Percentiles rank a stretch among this genome's conserved stretches.
Conservation (phyloP, 2,888 invertebrate species). For the Hypercompe scribonia region DNA sequence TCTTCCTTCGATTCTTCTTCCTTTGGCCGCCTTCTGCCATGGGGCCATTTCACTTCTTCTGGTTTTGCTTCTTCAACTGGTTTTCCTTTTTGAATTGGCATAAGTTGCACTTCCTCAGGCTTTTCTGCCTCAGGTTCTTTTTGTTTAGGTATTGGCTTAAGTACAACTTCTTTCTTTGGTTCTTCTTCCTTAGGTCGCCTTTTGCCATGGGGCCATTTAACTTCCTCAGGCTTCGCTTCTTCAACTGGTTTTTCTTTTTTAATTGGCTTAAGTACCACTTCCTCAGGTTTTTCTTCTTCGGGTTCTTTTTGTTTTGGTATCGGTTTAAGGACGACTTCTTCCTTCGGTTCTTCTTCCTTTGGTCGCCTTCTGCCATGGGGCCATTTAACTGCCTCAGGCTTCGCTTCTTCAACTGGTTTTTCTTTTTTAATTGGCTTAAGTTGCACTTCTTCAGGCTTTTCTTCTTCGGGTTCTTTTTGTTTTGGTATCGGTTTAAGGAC, state of each 20-base stretch:
- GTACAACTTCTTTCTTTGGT: conserved; percentile 61
- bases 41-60: conserved; percentile 59
- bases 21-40: conserved; percentile 58
- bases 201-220: conserved; percentile 60
- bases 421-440: conserved; percentile 53
- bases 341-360: conserved; percentile 54
- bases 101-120: conserved; percentile 69
- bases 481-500: conserved; percentile 68
- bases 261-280: conserved; percentile 57
- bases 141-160: conserved; percentile 70
- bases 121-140: conserved; percentile 63
- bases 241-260: conserved; percentile 52
- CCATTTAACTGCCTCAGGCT: conserved; percentile 33
- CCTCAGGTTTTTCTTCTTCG: conserved; percentile 51
- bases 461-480: conserved; percentile 61
- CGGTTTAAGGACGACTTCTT: conserved; percentile 80
- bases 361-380: conserved; percentile 19
- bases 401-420: conserved; percentile 58
- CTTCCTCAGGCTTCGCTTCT: conserved; percentile 65
- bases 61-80: conserved; percentile 30
- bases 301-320: conserved; percentile 46
- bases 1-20: conserved; percentile 75
- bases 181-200: conserved; percentile 56
- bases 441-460: conserved; percentile 70
- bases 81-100: conserved; percentile 61